These are phyloP conservation scores for Neomorphus geoffroyi DNA, from an alignment of 2,797 vertebrate species.

Conservation along the genomic window DNA sequence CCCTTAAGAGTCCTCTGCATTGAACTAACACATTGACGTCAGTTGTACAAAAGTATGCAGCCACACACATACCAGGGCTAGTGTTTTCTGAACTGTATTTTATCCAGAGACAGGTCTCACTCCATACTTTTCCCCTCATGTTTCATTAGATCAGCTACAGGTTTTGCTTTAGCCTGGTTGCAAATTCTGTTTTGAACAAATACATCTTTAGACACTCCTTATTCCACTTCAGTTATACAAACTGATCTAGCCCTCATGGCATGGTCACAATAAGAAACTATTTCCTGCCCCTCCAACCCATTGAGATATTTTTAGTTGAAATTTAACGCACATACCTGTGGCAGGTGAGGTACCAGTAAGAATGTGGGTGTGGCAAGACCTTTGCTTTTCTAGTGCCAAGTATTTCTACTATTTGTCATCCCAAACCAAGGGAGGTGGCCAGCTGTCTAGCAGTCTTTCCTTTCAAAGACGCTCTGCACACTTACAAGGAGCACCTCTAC, in stretches of 20 bases:
- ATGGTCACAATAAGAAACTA: background rate
- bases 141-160: background rate
- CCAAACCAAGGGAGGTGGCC: constrained; percentile 18
- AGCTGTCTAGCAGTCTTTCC: background rate
- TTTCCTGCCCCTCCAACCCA: constrained; percentile 40
- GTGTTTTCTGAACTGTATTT: background rate
- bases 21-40: background rate
- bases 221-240: background rate
- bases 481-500: background rate
- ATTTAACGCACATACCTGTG: constrained; percentile 66
- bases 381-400: constrained; percentile 50
- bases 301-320: constrained; percentile 71
- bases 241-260: background rate
- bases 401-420: constrained; percentile 32
- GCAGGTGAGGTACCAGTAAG: constrained; percentile 72
- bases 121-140: background rate
- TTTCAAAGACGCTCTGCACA: background rate
- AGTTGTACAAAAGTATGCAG: background rate
- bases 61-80: background rate
- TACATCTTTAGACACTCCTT: constrained; percentile 31
- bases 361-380: constrained; percentile 70
- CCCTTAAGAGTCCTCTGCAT: background rate
- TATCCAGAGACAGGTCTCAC: background rate
- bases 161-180: background rate
- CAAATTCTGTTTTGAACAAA: background rate